phyloP scores from a whole-genome alignment of 2,113 vertebrate genomes.

The Oceanodroma tethys region DNA sequence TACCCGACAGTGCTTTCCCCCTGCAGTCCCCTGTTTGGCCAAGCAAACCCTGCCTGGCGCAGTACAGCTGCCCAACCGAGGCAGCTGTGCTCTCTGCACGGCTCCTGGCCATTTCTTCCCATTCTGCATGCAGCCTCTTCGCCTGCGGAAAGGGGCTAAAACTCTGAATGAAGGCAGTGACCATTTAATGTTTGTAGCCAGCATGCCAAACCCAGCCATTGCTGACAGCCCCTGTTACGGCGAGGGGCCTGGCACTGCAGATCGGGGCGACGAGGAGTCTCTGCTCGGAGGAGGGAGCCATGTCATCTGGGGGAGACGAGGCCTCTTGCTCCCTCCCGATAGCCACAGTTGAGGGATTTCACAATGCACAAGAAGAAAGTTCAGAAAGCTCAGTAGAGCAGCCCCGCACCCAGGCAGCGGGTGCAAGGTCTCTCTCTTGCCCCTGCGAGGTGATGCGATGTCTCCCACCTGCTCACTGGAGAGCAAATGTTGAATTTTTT shows the following conservation, averaged over 20 bases:
- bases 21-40: neutral
- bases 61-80: neutral
- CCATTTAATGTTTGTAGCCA: neutral
- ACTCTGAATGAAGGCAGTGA: no score
- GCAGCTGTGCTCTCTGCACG: rapidly evolving
- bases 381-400: neutral
- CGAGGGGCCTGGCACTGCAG: neutral
- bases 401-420: neutral
- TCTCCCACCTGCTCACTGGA: neutral
- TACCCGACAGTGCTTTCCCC: neutral
- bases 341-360: neutral
- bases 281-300: neutral
- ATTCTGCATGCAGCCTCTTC: neutral
- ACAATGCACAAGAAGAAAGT: rapidly evolving
- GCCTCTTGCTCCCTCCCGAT: neutral
- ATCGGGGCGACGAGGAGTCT: no score
- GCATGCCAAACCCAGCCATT: rapidly evolving
- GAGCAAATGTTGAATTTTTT: neutral
- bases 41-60: neutral
- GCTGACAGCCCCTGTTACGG: neutral
- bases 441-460: neutral
- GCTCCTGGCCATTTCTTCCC: neutral
- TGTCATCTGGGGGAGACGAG: neutral
- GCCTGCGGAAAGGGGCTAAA: neutral
- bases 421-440: neutral